These are phyloP conservation scores for Hylaeus volcanicus DNA, from an alignment of 1,140 invertebrate species.

Conservation along the genomic window DNA sequence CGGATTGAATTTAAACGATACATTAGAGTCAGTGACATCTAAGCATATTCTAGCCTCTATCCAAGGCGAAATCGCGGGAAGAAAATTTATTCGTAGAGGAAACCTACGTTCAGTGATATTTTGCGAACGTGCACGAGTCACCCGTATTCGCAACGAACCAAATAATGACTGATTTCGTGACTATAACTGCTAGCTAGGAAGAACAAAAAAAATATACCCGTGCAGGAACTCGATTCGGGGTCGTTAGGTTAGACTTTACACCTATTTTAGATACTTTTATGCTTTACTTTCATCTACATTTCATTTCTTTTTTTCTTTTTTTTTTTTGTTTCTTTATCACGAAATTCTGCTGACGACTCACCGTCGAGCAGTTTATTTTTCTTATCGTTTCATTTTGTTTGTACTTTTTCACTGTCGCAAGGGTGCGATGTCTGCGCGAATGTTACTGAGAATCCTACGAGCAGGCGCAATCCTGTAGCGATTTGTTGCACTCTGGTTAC, in stretches of 20 bases:
- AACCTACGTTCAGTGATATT: conserved; percentile 21
- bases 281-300: neutral
- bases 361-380: neutral
- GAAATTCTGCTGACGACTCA: neutral
- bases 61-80: neutral
- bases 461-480: neutral
- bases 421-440: neutral
- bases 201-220: conserved; percentile 16
- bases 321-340: neutral
- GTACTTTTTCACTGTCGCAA: neutral
- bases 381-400: neutral
- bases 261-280: conserved; percentile 26
- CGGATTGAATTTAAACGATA: too few species aligned
- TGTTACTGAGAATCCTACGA: neutral
- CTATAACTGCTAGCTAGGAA: conserved; percentile 59
- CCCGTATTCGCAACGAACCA: conserved; percentile 61
- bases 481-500: neutral
- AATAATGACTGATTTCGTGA: conserved; percentile 71
- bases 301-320: neutral
- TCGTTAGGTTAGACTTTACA: conserved; percentile 12
- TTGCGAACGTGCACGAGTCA: neutral
- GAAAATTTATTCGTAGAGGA: neutral
- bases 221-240: neutral
- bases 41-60: too few species aligned
- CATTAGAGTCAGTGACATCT: too few species aligned